Evolutionary conservation across 2,797 vertebrate species (phyloP), one percentile per base, ranked within the genome.

Genomic region (Sebastes vulpes): DNA sequence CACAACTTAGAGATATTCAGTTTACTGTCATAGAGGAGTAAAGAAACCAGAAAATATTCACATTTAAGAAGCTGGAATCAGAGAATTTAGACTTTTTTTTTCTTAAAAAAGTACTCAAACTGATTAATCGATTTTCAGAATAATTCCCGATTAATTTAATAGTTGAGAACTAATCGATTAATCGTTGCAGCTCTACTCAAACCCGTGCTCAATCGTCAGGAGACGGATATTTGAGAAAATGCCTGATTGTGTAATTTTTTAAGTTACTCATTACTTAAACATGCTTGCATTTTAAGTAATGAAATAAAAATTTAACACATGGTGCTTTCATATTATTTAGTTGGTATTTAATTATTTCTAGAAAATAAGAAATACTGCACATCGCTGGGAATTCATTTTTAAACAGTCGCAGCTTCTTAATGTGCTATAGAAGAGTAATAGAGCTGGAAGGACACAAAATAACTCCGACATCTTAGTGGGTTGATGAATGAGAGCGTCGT

Each of bases 371-470:
- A 31, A n/a, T 9, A 2, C 21, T 20, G 32, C 63, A 46, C 10
- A 67, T 68, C 25, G 5, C n/a, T 57, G 60, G 20, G 72, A 68
- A 56, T 58, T 10, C n/a, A 12, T 2, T 78, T 63, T 71, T 66
- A 35, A 75, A 46, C 8, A 5, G 12, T 42, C 75, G 77, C 81
- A 74, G 32, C 35, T 18, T 84, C 31, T 59, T 73, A 82, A 87
- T 89, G 75, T 72, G 63, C 72, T 63, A 65, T 80, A 77, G 79
- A 85, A 72, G n/a, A 53, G 66, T 57, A 59, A 79, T 88, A 72
- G 78, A 91, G 53, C 42, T 12, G 23, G 48, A 75, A 56, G 6
- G 31, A 72, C 16, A 46, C 1, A 61, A 35, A 67, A 77, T 25
- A 52, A 26, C 6, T 48, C 18, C 7, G 42, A 48, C 23, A n/a